These are phyloP conservation scores for Camponotus vicinus DNA, from an alignment of 1,140 invertebrate species.

Conservation along the genomic window DNA sequence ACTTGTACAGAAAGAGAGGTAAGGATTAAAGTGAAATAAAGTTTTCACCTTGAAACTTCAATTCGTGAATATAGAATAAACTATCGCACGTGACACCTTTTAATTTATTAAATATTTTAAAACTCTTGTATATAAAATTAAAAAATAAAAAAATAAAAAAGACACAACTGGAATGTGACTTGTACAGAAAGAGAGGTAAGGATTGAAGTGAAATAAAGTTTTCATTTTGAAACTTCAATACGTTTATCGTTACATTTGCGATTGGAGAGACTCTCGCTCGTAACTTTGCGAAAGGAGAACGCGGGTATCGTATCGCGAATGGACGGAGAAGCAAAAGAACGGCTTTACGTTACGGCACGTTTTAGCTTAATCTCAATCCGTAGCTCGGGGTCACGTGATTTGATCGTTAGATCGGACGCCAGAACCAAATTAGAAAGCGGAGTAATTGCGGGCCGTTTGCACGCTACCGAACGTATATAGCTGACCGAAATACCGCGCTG, in stretches of 20 bases:
- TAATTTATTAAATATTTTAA: no score
- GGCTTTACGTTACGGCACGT: conserved; percentile 62
- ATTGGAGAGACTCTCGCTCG: neutral
- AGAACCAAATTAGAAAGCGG: conserved; percentile 81
- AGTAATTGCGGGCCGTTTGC: conserved; percentile 81
- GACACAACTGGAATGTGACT: no score
- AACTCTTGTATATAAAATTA: no score
- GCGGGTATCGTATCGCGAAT: conserved; percentile 19
- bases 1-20: no score
- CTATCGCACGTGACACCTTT: no score
- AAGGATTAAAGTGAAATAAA: no score
- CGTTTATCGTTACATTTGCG: no score
- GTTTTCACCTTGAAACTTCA: no score
- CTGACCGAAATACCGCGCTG: conserved; percentile 76
- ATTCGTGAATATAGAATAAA: no score
- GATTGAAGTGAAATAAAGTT: neutral
- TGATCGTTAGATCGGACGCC: conserved; percentile 79
- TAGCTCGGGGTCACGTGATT: conserved; percentile 78
- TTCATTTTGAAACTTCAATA: neutral
- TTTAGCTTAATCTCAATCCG: conserved; percentile 69
- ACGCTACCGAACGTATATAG: conserved; percentile 76
- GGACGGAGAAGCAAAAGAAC: neutral
- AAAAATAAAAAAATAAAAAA: no score
- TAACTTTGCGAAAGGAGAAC: neutral
- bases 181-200: no score